Evolutionary conservation across 2,888 invertebrate genomes (phyloP), one percentile per base, ranked within the genome.

Genomic region (Odontomyia ornata): DNA sequence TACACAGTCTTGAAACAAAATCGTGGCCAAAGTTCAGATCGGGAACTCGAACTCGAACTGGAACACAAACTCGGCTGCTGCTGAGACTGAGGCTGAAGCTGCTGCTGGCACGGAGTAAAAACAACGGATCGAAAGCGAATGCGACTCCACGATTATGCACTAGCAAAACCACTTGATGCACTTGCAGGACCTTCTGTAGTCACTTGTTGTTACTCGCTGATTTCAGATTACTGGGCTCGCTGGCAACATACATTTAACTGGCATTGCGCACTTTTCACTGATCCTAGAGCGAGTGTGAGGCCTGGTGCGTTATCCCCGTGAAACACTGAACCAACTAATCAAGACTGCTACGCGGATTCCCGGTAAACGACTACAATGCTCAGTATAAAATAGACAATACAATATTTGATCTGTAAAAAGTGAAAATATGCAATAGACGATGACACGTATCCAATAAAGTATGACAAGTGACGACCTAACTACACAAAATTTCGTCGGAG

Each of bases 401-500:
- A 52, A 69, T 36, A 69, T 69, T 36, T 46, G 28, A 60, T 2
- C 52, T 75, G 43, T 62, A 21, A 23, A 56, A 11, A 64, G 36
- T 75, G 47, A 30, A 30, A 62, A 11, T 76, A 77, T 60, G 65
- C 73, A 25, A 7, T 9, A 25, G 23, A 60, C 5, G 21, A 25
- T 13, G 18, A 60, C 25, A 23, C 25, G 72, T 64, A 76, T 52
- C 28, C 81, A 83, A 83, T 84, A 84, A 81, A 82, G 83, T 84
- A 84, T 85, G 85, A 85, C 85, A 85, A 84, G 85, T 84, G 84
- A 28, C 85, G 86, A 86, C 86, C 86, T 86, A 85, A 86, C 86
- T 85, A 86, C 86, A 86, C 86, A 86, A 85, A 86, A 86, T 85
- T 86, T 86, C 86, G 85, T 85, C 84, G 85, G 84, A 85, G 86